Evolutionary conservation across 2,888 invertebrate genomes (phyloP).

Genomic region (Nomada lathburiana): DNA sequence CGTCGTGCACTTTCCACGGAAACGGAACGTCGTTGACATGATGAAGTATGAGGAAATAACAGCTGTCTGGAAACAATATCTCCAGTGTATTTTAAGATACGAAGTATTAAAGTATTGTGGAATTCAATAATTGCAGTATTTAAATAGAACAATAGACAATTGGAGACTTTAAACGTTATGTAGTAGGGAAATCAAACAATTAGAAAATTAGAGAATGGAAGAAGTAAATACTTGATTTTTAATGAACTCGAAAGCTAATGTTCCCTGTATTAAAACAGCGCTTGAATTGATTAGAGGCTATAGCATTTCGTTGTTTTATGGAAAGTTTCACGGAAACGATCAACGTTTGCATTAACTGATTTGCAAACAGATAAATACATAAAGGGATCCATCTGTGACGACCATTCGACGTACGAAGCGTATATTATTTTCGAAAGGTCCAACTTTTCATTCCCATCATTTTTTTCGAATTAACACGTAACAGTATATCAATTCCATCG

Average conservation of each 20-base stretch:
- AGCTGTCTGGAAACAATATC: not conserved
- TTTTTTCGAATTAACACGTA: not conserved
- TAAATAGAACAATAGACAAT: not conserved
- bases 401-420: slow-evolving; percentile 15
- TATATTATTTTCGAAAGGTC: slow-evolving; percentile 23
- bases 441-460: slow-evolving; percentile 28
- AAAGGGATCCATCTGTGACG: not conserved
- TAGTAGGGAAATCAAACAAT: not conserved
- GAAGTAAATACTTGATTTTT: no score
- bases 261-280: slow-evolving; percentile 1
- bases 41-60: slow-evolving; percentile 1
- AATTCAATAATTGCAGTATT: no score
- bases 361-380: slow-evolving; percentile 34
- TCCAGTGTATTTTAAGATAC: not conserved
- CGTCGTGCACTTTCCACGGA: not conserved
- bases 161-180: not conserved
- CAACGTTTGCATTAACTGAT: slow-evolving; percentile 31
- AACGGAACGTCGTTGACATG: slow-evolving; percentile 9
- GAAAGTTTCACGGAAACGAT: slow-evolving; percentile 43
- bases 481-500: slow-evolving; percentile 5
- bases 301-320: no score
- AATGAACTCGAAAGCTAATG: not conserved
- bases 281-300: slow-evolving; percentile 29
- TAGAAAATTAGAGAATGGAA: no score
- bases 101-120: not conserved